Base-by-base conservation (phyloP, 1,140 invertebrate genomes). In the Euura saliciscinereae region DNA sequence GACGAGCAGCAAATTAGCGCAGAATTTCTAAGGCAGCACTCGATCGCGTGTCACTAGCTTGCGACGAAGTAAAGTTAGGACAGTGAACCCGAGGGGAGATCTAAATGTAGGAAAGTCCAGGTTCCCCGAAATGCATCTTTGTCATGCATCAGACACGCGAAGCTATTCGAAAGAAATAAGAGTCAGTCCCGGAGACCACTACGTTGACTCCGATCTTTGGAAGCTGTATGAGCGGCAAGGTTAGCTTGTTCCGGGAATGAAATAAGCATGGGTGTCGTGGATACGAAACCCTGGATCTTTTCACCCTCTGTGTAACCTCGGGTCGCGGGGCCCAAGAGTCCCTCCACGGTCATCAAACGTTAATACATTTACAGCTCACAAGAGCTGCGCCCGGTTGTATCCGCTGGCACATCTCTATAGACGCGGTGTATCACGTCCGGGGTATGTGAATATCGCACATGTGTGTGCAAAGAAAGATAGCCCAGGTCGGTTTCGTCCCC, bases 311-410 rank as follows among this genome's bases (percentile, higher is more conserved):
- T 59, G 43, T 45, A 76, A 73, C 77, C 76, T 71, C 74, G 73
- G 74, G 78, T 76, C 73, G 76, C 78, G 78, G 74, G 78, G 51
- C 2, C 51, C 6, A 8, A 4, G 51, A n/a, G 82, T 87, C 84
- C 85, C 84, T 80, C 76, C 82, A 79, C 80, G 81, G 78, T 87
- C 84, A 83, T 87, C 85, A 86, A 86, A 86, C 80, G 85, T 86
- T 87, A 87, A 87, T 87, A 87, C 85, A 86, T 87, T 87, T 87
- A 87, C 86, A 85, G 81, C 85, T 84, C 83, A 82, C 83, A 78
- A 80, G 79, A 78, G 79, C 73, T 70, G 73, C 73, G 73, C 64
- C 66, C 72, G 76, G 28, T 28, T 74, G 75, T 82, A 84, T 80
- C 79, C 78, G 76, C 76, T 76, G 76, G 73, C 79, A 77, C 78